phyloP scores from a whole-genome alignment of 2,113 vertebrate genomes.

The Tragulus kanchil region DNA sequence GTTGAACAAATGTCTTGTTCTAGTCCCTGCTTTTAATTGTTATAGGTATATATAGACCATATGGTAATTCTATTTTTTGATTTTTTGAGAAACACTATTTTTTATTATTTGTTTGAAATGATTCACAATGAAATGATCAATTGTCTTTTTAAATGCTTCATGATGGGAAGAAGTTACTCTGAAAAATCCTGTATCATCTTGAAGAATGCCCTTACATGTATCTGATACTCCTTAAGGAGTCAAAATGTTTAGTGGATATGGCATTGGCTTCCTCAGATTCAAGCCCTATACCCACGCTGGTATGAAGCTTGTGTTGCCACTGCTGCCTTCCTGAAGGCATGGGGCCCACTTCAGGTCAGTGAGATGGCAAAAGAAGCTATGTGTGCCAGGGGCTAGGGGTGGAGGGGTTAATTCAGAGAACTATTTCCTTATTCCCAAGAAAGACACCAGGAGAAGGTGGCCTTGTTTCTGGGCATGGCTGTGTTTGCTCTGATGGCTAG shows the following conservation, averaged over 20 bases:
- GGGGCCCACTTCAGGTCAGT: neutral
- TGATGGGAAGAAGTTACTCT: neutral
- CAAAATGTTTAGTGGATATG: neutral
- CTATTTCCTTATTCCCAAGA: neutral
- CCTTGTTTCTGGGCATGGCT: neutral
- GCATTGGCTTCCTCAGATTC: neutral
- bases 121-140: neutral
- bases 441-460: neutral
- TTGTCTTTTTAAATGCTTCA: neutral
- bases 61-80: neutral
- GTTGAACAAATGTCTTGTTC: neutral
- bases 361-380: neutral
- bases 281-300: neutral
- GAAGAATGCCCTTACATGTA: neutral
- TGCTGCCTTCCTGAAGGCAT: neutral
- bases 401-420: neutral
- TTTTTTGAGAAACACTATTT: neutral
- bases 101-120: neutral
- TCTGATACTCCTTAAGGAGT: neutral
- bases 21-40: neutral
- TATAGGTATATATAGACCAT: neutral
- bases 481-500: neutral
- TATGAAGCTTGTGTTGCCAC: neutral
- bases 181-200: neutral
- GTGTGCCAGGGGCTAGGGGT: neutral